phyloP scores from a whole-genome alignment of 2,888 invertebrate species.

The Oxycera nigricornis region DNA sequence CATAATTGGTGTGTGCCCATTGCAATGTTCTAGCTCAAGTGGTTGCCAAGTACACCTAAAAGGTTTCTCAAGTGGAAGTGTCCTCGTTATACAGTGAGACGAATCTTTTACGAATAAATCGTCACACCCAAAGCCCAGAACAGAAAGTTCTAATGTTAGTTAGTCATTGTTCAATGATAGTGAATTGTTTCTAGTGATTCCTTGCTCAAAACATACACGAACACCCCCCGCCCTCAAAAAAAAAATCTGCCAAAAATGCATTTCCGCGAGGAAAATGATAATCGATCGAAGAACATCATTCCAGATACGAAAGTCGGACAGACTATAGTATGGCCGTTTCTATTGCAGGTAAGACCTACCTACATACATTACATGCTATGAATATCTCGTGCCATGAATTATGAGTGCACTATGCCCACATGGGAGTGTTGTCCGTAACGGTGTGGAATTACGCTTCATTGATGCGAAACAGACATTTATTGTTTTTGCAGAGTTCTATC shows the following conservation, averaged over 20 bases:
- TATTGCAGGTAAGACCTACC: slow-evolving; percentile 22
- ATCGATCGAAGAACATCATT: slow-evolving; percentile 48
- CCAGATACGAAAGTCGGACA: slow-evolving; percentile 49
- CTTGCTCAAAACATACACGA: background rate
- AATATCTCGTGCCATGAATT: too few species aligned
- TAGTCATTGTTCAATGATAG: background rate
- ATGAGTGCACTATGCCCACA: too few species aligned
- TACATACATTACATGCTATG: too few species aligned
- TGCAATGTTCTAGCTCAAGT: background rate
- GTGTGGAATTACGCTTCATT: background rate
- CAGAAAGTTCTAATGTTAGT: background rate
- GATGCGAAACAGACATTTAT: background rate
- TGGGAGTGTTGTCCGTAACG: background rate
- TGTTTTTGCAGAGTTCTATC: too few species aligned
- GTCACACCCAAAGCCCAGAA: background rate
- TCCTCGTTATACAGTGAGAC: too few species aligned
- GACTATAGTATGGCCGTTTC: slow-evolving; percentile 45
- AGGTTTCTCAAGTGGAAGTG: background rate
- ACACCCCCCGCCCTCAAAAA: too few species aligned
- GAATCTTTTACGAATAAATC: too few species aligned
- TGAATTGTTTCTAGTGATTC: slow-evolving; percentile 1
- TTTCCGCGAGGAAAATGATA: slow-evolving; percentile 48
- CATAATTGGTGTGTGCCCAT: background rate
- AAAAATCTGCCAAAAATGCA: slow-evolving; percentile 48
- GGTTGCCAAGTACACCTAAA: background rate